Evolutionary conservation across 2,888 invertebrate genomes (phyloP).

Genomic region (Nemapogon koenigi): DNA sequence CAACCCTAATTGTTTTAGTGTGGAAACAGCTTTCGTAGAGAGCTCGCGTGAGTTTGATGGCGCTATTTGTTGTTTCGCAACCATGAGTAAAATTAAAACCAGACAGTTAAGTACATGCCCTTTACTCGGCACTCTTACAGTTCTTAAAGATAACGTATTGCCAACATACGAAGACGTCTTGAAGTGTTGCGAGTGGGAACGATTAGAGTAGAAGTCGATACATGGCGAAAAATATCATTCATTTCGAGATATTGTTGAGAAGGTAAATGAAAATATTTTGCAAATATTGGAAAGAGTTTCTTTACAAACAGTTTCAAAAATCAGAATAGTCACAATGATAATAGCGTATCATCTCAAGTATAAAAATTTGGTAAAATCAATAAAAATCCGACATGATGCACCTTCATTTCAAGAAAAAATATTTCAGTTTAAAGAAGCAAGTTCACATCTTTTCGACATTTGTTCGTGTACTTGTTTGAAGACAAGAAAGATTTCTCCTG

Average conservation of each 20-base stretch:
- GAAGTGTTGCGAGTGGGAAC: background rate
- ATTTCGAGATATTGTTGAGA: background rate
- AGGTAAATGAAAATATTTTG: background rate
- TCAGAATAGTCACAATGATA: background rate
- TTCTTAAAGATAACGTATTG: background rate
- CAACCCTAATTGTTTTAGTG: background rate
- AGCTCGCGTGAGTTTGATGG: background rate
- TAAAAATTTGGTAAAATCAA: background rate
- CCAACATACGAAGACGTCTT: background rate
- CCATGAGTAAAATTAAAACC: background rate
- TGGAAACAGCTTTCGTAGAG: background rate
- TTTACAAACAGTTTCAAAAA: background rate
- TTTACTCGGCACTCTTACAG: background rate
- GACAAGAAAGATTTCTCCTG: background rate
- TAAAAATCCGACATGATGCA: background rate
- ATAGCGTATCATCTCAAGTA: background rate
- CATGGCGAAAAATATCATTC: background rate
- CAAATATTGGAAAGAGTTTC: background rate
- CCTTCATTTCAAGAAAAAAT: background rate
- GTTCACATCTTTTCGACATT: background rate
- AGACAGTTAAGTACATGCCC: background rate
- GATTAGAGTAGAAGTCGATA: background rate
- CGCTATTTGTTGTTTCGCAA: background rate
- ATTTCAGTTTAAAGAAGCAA: background rate
- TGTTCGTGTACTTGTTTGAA: background rate